Conservation (phyloP, 2,113 vertebrate genomes). For the Microcebus tavaratra region DNA sequence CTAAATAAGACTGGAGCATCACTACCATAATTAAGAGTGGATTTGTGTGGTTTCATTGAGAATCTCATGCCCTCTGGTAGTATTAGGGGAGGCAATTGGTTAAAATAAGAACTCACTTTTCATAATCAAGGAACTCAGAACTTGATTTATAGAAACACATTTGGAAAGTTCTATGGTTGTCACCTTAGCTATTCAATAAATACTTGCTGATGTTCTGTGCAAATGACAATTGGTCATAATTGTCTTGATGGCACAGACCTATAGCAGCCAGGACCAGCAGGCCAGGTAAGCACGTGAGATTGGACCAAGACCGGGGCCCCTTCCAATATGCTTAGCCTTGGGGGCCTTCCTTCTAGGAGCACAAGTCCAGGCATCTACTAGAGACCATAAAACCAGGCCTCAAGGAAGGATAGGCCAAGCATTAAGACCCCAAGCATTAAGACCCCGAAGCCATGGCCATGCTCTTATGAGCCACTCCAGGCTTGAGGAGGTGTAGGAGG, state of each 20-base stretch:
- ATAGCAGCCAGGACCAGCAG: not conserved
- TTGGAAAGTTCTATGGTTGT: not conserved
- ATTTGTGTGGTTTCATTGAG: not conserved
- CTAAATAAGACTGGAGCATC: constrained; percentile 9
- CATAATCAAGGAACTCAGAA: not conserved
- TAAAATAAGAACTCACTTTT: constrained; percentile 31
- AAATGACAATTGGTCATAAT: not conserved
- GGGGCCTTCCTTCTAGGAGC: not conserved
- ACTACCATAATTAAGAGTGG: not conserved
- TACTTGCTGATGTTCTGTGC: not conserved
- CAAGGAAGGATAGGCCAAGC: not conserved
- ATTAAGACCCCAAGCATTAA: not conserved
- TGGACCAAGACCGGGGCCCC: not conserved
- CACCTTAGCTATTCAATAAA: constrained; percentile 72
- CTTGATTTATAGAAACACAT: not conserved
- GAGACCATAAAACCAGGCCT: not conserved
- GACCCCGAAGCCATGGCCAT: not conserved
- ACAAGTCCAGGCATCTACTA: not conserved
- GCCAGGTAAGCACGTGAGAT: not conserved
- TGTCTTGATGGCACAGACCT: not conserved
- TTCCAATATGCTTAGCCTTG: not conserved
- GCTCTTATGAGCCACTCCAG: not conserved
- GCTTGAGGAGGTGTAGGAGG: not conserved
- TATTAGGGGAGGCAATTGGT: not conserved
- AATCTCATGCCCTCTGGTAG: not conserved